These are phyloP conservation scores for Cephus pygmeus DNA, from an alignment of 2,888 invertebrate genomes.

Conservation along the genomic window DNA sequence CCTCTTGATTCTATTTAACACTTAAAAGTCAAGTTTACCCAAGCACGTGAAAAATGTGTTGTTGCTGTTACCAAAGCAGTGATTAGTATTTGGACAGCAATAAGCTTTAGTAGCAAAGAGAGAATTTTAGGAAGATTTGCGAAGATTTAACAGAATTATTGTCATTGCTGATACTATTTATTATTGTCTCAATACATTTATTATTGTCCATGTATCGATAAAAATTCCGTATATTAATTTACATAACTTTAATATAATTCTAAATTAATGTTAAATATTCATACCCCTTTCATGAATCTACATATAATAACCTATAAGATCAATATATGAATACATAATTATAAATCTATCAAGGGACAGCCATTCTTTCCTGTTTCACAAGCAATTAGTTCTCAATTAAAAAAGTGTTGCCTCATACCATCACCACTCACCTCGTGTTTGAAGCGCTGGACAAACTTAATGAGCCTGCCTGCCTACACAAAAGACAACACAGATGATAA, in stretches of 20 bases:
- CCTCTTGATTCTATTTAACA: too few species aligned
- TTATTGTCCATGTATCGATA: neutral
- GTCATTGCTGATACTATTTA: neutral
- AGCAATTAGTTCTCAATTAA: conserved; percentile 26
- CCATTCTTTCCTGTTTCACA: conserved; percentile 21
- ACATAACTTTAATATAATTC: neutral
- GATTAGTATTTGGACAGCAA: neutral
- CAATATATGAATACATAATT: conserved; percentile 21
- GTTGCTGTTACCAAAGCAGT: too few species aligned
- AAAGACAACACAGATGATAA: conserved; percentile 23
- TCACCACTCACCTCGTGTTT: conserved; percentile 9
- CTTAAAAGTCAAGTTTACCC: too few species aligned
- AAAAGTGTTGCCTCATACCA: conserved; percentile 13
- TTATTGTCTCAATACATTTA: too few species aligned
- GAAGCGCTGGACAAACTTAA: conserved; percentile 21
- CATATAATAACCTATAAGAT: conserved; percentile 9
- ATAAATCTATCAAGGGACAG: conserved; percentile 21
- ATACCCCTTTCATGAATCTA: conserved; percentile 4
- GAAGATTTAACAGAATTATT: neutral
- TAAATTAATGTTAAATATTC: neutral
- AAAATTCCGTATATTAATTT: neutral
- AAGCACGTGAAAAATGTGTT: too few species aligned
- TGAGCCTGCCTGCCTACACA: conserved; percentile 22
- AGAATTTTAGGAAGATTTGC: neutral
- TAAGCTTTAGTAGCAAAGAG: neutral